Base-by-base conservation (phyloP, 2,113 vertebrate species). In the Platysteira castanea region DNA sequence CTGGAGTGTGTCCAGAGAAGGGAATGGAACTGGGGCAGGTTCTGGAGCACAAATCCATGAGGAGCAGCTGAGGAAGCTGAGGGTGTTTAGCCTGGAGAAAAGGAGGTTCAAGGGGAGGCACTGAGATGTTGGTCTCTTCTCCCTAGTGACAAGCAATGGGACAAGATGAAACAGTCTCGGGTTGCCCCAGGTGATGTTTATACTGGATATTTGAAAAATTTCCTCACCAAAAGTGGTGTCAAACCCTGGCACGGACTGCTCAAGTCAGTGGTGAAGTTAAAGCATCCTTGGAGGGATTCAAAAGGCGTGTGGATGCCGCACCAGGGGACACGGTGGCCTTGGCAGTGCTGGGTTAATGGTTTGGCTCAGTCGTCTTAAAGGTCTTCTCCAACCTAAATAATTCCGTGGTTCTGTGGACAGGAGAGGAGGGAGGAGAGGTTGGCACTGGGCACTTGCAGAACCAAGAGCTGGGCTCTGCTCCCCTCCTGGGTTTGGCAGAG, bases 291-390 rank as follows among this genome's bases (percentile, higher is more conserved):
- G 50, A 65, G 50, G 31, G 42, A 33, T 15, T 44, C 35, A 27
- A 35, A 53, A 73, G 42, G 21, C 0, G 0, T 42, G 35, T 42
- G 68, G 33, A 5, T 52, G 44, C 44, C 3, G 0, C 39, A 39
- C 23, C n/a, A 46, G 33, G 68, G 37, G 27, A n/a, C 23, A 12
- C 52, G 60, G 13, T 52, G 60, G 52, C 28, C 77, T 59, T 52
- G 23, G 44, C 22, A 74, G 28, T 39, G 60, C 39, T 46, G 23
- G 1, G 2, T 39, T 52, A 59, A 52, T 50, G 37, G 46, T 46
- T 67, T 59, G 46, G n/a, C 28, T 82, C 28, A 30, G 46, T 59
- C 6, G 1, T n/a, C 52, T n/a, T 28, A n/a, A 82, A 67, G 11
- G 35, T 61, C 30, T 83, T 49, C 41, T 68, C 54, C 26, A 68